Percentiles rank a stretch among this genome's conserved stretches.
phyloP scores from a whole-genome alignment of 2,797 vertebrate genomes.

The Rhynchonycteris naso region DNA sequence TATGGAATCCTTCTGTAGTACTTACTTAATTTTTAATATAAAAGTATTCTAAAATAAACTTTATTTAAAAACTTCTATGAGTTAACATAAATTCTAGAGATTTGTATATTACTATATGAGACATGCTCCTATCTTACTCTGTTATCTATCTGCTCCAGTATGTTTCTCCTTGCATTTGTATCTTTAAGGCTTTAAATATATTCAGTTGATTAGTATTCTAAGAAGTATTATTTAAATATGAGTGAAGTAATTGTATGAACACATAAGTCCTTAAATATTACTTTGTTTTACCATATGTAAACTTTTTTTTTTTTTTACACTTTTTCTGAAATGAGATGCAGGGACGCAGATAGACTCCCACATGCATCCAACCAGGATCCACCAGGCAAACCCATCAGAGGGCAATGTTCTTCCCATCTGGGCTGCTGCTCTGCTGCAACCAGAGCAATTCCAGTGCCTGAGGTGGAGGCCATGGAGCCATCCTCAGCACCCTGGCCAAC shows the following conservation, averaged over 20 bases:
- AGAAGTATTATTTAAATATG: neutral
- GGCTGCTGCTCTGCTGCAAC: too few relatives aligned
- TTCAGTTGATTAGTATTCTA: neutral
- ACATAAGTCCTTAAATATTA: neutral
- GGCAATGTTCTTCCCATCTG: too few relatives aligned
- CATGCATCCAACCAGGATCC: too few relatives aligned
- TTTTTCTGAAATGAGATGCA: too few relatives aligned
- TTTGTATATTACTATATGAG: neutral
- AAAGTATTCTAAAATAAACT: neutral
- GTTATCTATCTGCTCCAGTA: neutral
- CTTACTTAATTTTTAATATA: neutral
- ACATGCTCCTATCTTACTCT: neutral
- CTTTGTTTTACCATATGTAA: neutral
- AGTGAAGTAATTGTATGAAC: neutral
- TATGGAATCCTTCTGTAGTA: neutral
- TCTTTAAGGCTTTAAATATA: neutral
- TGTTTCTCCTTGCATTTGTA: neutral
- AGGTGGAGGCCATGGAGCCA: too few relatives aligned
- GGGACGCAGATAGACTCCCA: too few relatives aligned
- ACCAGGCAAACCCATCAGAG: too few relatives aligned
- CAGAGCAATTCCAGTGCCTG: too few relatives aligned
- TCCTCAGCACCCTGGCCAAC: too few relatives aligned
- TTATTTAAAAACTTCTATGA: neutral
- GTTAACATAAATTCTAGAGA: neutral
- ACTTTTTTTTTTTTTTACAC: neutral